Evolutionary conservation across 2,113 vertebrate species (phyloP).

Genomic region (Enhydra lutris): DNA sequence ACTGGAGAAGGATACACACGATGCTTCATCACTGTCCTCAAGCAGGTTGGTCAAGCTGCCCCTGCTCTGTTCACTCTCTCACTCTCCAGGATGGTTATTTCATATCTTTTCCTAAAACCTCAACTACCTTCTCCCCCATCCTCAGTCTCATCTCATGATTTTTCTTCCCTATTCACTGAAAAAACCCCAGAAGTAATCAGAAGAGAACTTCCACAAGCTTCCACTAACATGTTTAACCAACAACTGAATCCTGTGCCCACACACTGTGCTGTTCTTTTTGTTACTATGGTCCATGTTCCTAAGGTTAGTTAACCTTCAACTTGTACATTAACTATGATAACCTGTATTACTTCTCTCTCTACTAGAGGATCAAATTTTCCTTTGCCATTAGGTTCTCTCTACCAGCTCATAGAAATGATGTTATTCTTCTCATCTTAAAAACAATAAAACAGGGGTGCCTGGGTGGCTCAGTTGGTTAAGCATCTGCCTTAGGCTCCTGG

Average conservation of each 20-base stretch:
- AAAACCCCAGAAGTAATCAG: not conserved
- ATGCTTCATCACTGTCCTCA: not conserved
- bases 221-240: not conserved
- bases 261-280: not conserved
- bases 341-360: not conserved
- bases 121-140: not conserved
- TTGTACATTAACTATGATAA: not conserved
- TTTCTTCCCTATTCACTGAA: not conserved
- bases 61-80: not conserved
- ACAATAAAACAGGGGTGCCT: not conserved
- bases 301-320: not conserved
- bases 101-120: not conserved
- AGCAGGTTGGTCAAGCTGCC: not conserved
- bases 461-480: not conserved
- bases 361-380: not conserved
- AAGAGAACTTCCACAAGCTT: not conserved
- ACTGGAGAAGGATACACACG: not conserved
- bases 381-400: not conserved
- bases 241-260: not conserved
- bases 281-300: not conserved
- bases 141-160: not conserved
- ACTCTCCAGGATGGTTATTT: not conserved
- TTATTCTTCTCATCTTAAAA: conserved; percentile 1
- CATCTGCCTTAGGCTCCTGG: not conserved
- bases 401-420: not conserved